A percentile compares a stretch with the other conserved stretches of the same genome.
Evolutionary conservation across 2,113 vertebrate species (phyloP).

Genomic region (Callipepla squamata): DNA sequence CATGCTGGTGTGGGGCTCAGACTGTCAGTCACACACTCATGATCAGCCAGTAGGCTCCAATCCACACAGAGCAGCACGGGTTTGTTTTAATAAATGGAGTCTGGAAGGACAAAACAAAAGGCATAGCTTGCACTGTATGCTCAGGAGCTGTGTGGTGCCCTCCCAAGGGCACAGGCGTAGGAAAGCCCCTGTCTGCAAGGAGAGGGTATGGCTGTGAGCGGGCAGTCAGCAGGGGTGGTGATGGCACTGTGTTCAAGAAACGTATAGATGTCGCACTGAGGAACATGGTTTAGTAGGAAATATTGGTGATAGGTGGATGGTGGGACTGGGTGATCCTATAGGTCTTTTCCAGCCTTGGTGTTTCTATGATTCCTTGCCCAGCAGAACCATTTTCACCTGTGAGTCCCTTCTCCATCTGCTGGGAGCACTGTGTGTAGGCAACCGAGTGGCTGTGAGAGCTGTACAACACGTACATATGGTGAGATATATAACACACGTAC

Average conservation of each 20-base stretch:
- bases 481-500: too few species aligned
- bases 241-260: not conserved
- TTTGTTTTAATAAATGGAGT: accelerated
- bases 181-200: not conserved
- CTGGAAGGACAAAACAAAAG: not conserved
- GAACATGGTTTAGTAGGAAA: too few species aligned
- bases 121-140: not conserved
- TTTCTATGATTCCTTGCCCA: not conserved
- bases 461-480: too few species aligned
- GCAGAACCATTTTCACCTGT: not conserved
- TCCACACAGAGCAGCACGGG: not conserved
- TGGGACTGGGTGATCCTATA: too few species aligned
- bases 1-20: not conserved
- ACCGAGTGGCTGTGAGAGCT: accelerated
- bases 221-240: not conserved
- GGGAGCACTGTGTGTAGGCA: not conserved
- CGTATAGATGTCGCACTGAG: too few species aligned
- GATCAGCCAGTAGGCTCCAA: accelerated
- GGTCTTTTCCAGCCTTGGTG: too few species aligned
- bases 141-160: not conserved
- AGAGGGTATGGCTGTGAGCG: not conserved
- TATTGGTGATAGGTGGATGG: too few species aligned
- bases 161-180: not conserved
- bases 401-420: not conserved
- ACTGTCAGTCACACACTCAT: accelerated